Base-by-base conservation (phyloP, 2,888 invertebrate genomes). In the Vandiemenella viatica region DNA sequence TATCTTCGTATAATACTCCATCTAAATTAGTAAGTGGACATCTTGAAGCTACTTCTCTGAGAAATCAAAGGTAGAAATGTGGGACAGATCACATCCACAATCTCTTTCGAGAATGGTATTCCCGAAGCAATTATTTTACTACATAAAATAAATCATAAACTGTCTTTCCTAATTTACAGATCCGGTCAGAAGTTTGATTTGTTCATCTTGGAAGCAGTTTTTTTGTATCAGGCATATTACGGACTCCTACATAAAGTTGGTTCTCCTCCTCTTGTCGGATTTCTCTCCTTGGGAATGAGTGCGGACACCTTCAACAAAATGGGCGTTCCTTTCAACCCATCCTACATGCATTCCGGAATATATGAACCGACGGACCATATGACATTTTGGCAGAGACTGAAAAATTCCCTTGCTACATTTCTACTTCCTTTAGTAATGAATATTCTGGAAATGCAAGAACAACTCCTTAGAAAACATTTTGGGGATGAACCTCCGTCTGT, bases 361-460 rank as follows among this genome's bases (percentile, higher is more conserved):
- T 3, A 13, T 10, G 5, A 32, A 10, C 10, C 3, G 13, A 17
- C 47, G 21, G 38, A 23, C 19, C 63, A 65, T 10, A 71, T 79
- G 69, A 65, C 61, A 4, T 75, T 76, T 58, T 50, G 57, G 1
- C 69, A 79, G 47, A 66, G 77, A 16, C 52, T 76, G 6, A 61
- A 68, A 32, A 73, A 4, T 43, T 51, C 37, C 59, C 57, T 44
- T 32, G n/a, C n/a, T n/a, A n/a, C n/a, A n/a, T n/a, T n/a, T n/a
- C n/a, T n/a, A n/a, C n/a, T n/a, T n/a, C n/a, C n/a, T n/a, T n/a
- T n/a, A n/a, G n/a, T n/a, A n/a, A n/a, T n/a, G n/a, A n/a, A n/a
- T n/a, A n/a, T n/a, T n/a, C n/a, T n/a, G n/a, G n/a, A n/a, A n/a
- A n/a, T n/a, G n/a, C n/a, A n/a, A n/a, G 26, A 48, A 6, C 15